Evolutionary conservation across 2,888 invertebrate genomes (phyloP).

Genomic region (Eretmocerus hayati): DNA sequence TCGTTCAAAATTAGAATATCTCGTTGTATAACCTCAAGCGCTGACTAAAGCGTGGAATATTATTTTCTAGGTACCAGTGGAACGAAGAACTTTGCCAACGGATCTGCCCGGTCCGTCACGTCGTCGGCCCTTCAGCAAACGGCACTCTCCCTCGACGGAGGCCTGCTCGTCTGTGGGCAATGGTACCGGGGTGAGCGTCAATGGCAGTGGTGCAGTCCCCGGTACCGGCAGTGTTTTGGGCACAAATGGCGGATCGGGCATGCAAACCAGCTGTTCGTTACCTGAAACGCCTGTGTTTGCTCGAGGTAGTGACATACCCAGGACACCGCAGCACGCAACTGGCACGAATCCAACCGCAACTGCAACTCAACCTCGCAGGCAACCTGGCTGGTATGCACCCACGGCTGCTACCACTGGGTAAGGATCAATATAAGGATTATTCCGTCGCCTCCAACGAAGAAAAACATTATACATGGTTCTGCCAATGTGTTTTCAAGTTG

Average conservation of each 20-base stretch:
- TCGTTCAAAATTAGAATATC: too few species aligned
- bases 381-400: slow-evolving; percentile 44
- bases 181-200: slow-evolving; percentile 66
- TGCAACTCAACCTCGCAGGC: slow-evolving; percentile 35
- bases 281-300: slow-evolving; percentile 88
- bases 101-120: slow-evolving; percentile 56
- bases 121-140: slow-evolving; percentile 45
- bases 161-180: slow-evolving; percentile 78
- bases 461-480: too few species aligned
- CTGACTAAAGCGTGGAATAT: too few species aligned
- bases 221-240: slow-evolving; percentile 56
- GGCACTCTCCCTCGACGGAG: slow-evolving; percentile 64
- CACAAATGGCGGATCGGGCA: slow-evolving; percentile 52
- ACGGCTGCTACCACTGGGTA: slow-evolving; percentile 44
- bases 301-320: slow-evolving; percentile 72
- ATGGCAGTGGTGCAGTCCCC: slow-evolving; percentile 65
- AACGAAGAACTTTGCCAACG: slow-evolving; percentile 67
- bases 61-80: slow-evolving; percentile 46
- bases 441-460: too few species aligned
- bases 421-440: slow-evolving; percentile 9
- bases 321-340: slow-evolving; percentile 65
- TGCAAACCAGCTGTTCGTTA: slow-evolving; percentile 79
- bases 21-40: too few species aligned
- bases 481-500: too few species aligned
- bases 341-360: slow-evolving; percentile 33